Base-by-base conservation (phyloP, 2,888 invertebrate genomes). In the Camponotus fellah region DNA sequence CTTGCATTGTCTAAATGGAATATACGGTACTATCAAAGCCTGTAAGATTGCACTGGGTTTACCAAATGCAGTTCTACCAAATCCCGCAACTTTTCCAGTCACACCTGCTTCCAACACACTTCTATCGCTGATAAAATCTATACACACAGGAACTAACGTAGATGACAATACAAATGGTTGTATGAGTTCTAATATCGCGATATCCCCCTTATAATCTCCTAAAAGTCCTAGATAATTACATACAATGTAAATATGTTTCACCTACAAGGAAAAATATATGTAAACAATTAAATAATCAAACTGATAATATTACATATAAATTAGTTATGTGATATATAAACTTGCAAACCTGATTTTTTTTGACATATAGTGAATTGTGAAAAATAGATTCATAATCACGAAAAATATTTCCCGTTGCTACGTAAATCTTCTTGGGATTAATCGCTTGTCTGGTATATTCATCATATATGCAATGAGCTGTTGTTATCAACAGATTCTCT, bases 381-480 rank as follows among this genome's bases (percentile, higher is more conserved):
- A 58, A 71, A 12, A 58, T 17, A 5, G 84, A 89, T 65, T 94
- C 86, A 72, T 92, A 95, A 72, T 95, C 94, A 3, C 92, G 91
- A 83, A 91, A 93, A 62, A 92, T 43, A 64, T 95, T 95, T 69
- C 95, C 95, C 0, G 94, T 92, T 6, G 91, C 93, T 37, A 95
- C 74, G 69, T 87, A 88, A 68, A 91, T 92, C 17, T 86, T 82
- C 2, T 82, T 87, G 0, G 94, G 84, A 37, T 91, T 65, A 5
- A 34, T 12, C 3, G 88, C 43, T 56, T 10, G 81, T n/a, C 85
- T 89, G 0, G 3, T 79, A 0, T 0, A 53, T 40, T 94, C 94
- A 46, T 94, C 90, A 87, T 90, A 95, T 56, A 95, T 92, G 87
- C 95, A 95, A 87, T 95, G 95, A 3, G 95, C 95, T n/a, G 95